phyloP scores from a whole-genome alignment of 2,113 vertebrate species.

The Pseudonaja textilis region DNA sequence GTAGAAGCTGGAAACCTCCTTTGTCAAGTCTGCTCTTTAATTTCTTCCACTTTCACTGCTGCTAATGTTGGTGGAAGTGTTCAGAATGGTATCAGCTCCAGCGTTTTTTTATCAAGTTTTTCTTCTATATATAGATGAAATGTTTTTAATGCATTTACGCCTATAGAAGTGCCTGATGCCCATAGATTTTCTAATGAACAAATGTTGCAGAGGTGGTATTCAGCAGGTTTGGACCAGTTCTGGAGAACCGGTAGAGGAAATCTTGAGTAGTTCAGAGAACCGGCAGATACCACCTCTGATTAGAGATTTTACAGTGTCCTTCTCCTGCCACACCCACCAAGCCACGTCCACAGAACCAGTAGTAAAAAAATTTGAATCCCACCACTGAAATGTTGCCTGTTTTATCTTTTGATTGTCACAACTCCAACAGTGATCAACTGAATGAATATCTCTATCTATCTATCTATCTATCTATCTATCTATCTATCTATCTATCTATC shows the following conservation, averaged over 20 bases:
- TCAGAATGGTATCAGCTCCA: not conserved
- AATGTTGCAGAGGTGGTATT: slow-evolving; percentile 19
- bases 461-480: no score
- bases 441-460: slow-evolving; percentile 10
- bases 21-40: not conserved
- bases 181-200: slow-evolving; percentile 46
- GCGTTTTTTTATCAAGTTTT: not conserved
- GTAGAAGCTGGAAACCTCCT: not conserved
- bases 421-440: slow-evolving; percentile 59
- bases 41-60: not conserved
- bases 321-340: no score
- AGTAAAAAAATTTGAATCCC: no score
- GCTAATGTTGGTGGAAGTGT: not conserved
- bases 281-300: no score
- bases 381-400: slow-evolving; percentile 20
- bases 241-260: no score
- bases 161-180: slow-evolving; percentile 44
- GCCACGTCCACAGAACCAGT: no score
- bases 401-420: slow-evolving; percentile 60
- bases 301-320: no score
- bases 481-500: no score
- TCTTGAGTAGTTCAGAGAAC: no score
- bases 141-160: not conserved
- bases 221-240: no score
- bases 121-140: not conserved